Base-by-base conservation (phyloP, 1,140 invertebrate genomes). In the Drosophila santomea region DNA sequence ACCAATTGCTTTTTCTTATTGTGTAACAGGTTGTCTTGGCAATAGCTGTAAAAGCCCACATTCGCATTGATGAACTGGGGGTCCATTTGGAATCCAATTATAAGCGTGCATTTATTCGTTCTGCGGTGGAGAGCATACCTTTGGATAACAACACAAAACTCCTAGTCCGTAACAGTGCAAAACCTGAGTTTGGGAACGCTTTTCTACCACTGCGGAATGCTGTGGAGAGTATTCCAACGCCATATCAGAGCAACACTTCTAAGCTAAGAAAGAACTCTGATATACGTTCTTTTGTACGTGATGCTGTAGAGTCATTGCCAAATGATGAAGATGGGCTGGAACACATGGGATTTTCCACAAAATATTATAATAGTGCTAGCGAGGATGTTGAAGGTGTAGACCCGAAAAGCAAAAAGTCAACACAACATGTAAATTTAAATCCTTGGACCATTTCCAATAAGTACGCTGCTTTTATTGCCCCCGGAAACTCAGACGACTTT, bases 271-370 rank as follows among this genome's bases (percentile, higher is more conserved):
- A 84, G 32, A 68, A 67, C 1, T 75, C 66, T 7, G 64, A 54
- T 0, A 11, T 55, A 12, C 84, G 90, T 23, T 84, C 82, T 3
- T 92, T 93, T 69, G 78, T 95, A 5, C 92, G 95, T 71, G 94
- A 95, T 68, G 94, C 95, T 0, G 94, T 96, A 1, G 95, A 96
- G 83, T 93, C 93, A 23, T 83, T 93, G 3, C 94, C 94, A 93
- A 61, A 44, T n/a, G 72, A 78, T 12, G 68, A 86, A 20, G 75
- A 77, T 0, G 68, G 78, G 4, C 43, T 63, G 10, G 69, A 79
- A 14, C 64, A 25, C 10, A 14, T 41, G 68, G 63, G 4, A 51
- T 52, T 28, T 4, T 20, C 51, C 11, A 35, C 11, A 4, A 14
- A 55, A n/a, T 35, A 43, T 7, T 45, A 56, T 10, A 61, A 52